Base-by-base conservation (phyloP, 2,797 vertebrate species). In the Lepus oiostolus region DNA sequence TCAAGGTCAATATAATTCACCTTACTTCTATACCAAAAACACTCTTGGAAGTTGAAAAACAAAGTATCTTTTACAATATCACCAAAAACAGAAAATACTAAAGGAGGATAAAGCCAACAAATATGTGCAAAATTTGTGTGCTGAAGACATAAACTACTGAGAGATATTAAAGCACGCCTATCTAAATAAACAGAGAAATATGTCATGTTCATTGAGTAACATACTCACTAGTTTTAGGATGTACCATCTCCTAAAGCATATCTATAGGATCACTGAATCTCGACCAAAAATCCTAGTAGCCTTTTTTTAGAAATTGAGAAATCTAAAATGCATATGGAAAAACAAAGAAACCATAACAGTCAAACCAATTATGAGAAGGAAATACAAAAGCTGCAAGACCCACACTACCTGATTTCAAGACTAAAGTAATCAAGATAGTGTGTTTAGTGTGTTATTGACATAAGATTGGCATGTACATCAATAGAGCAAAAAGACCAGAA, bases 131-230 rank as follows among this genome's bases (percentile, higher is more conserved):
- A 21, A 74, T 63, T 52, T 91, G 17, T 81, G 74, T 77, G 74
- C 32, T 65, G 19, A 91, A 87, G 26, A 85, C 94, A 87, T 63
- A 80, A 12, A 75, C n/a, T 75, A 24, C 42, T 74, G 60, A 83
- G 35, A 91, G 28, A 80, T 85, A 84, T 68, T 77, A 90, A 86
- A 26, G 21, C 76, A 76, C 17, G 88, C 13, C 22, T 90, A 88
- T 17, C 19, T 90, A 90, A 95, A 92, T 74, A 94, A 94, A 92
- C 35, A 28, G 21, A 81, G 12, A 95, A 88, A 79, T 30, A 90
- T 21, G 38, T 10, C 32, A 70, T 30, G 32, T 92, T 63, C 67
- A 88, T 3, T 76, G 71, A 80, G 26, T 76, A 19, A 82, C 85
- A 86, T 74, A 50, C 47, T 60, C 85, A 81, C 2, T 82, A 87